Conservation (phyloP, 2,797 vertebrate species). For the Notoglanidium macrostoma region DNA sequence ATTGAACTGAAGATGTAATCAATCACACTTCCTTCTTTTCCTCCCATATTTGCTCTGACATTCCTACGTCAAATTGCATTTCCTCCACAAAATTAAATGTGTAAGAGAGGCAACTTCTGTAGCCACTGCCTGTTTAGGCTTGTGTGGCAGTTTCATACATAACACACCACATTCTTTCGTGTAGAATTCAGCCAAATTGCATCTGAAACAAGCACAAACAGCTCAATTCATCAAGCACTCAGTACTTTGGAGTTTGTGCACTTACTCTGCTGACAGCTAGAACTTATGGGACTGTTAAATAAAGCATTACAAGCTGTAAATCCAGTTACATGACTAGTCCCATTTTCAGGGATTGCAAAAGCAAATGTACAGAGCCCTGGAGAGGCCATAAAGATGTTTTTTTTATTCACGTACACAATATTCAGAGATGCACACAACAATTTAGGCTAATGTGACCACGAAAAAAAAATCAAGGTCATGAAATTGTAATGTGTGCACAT, state of each 20-base stretch:
- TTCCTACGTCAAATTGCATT: not conserved
- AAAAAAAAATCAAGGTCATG: not conserved
- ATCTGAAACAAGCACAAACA: not conserved
- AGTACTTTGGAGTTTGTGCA: conserved; percentile 16
- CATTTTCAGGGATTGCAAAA: not conserved
- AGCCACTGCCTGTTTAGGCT: not conserved
- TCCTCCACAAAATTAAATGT: not conserved
- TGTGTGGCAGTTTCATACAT: not conserved
- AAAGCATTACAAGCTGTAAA: conserved; percentile 24
- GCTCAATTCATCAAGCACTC: conserved; percentile 6
- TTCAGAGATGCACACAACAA: not conserved
- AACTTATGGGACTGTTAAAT: conserved; percentile 17
- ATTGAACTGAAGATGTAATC: not conserved
- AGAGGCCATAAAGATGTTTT: not conserved
- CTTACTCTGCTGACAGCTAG: not conserved
- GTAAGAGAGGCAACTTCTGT: not conserved
- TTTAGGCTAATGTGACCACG: not conserved
- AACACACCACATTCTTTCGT: not conserved
- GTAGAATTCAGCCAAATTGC: conserved; percentile 1
- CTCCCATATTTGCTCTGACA: not conserved
- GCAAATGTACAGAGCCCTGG: not conserved
- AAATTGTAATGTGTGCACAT: not conserved
- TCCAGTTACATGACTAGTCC: conserved; percentile 20
- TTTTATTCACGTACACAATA: not conserved
- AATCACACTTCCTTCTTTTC: too few species aligned